These are phyloP conservation scores for Ormyrus labotus DNA, from an alignment of 2,888 invertebrate species.

Conservation along the genomic window DNA sequence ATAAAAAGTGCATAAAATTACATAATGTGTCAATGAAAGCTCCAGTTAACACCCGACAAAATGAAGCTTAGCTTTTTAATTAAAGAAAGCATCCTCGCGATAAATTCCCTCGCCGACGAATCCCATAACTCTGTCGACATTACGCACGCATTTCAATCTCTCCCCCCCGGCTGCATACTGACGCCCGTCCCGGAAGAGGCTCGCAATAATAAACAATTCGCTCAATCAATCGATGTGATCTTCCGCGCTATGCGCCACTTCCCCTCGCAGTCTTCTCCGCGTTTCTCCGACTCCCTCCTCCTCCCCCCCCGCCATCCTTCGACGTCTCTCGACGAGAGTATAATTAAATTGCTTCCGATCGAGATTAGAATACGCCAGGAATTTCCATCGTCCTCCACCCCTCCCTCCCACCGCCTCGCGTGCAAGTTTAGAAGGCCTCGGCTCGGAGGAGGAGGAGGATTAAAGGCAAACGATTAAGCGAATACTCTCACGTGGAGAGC, in stretches of 20 bases:
- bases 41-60: no score
- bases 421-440: conserved; percentile 29
- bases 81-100: no score
- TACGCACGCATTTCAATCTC: no score
- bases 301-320: not conserved
- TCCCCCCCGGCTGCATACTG: no score
- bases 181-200: no score
- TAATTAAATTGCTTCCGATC: conserved; percentile 59
- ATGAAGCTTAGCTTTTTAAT: no score
- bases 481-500: conserved; percentile 62
- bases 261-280: not conserved
- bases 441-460: not conserved
- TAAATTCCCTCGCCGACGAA: no score
- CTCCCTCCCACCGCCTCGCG: not conserved
- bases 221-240: not conserved
- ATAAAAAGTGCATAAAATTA: no score
- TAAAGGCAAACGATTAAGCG: conserved; percentile 63
- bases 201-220: conserved; percentile 11
- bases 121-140: no score
- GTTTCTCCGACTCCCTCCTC: not conserved
- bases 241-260: not conserved
- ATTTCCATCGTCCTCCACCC: conserved; percentile 32
- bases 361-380: conserved; percentile 58
- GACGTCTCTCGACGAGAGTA: not conserved
- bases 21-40: no score